Base-by-base conservation (phyloP, 2,113 vertebrate species). In the Paracanthobrama guichenoti region DNA sequence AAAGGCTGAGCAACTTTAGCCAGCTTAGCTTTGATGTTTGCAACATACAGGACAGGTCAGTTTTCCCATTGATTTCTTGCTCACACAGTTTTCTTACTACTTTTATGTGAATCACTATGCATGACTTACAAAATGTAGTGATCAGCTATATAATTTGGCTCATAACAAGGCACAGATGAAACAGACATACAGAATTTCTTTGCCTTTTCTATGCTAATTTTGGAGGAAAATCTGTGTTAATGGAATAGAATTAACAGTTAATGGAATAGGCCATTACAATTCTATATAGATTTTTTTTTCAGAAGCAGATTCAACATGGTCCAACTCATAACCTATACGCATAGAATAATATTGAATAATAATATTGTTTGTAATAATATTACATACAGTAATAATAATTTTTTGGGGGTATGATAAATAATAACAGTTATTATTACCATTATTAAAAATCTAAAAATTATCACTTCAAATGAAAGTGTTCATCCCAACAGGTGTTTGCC, bases 31-130 rank as follows among this genome's bases (percentile, higher is more conserved):
- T 97, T 90, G 95, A 97, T 93, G 90, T 95, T 81, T 97, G 96
- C 93, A 94, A 93, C 91, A 96, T 97, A 92, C 95, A 94, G 92
- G 96, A 97, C 95, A 95, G 96, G 96, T 97, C 95, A 94, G 93
- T 55, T 55, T 4, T 46, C 48, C 35, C 18, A 12, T 42, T 42
- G 11, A n/a, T 57, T 78, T 39, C 55, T 59, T 53, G 46, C n/a
- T 50, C n/a, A 74, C 20, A 42, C 4, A 12, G 35, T 2, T 74
- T 28, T 50, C n/a, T 46, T 13, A 24, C 62, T 18, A 8, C 28
- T 53, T 28, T 20, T 72, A 42, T 10, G 14, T 18, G 13, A 50
- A 31, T 66, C 14, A 31, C 28, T 55, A 53, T 76, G 26, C 14
- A 16, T 48, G 12, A 3, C 3, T 26, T 16, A 0, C 3, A 73